Base-by-base conservation (phyloP, 1,140 invertebrate species). In the Cephus cinctus region DNA sequence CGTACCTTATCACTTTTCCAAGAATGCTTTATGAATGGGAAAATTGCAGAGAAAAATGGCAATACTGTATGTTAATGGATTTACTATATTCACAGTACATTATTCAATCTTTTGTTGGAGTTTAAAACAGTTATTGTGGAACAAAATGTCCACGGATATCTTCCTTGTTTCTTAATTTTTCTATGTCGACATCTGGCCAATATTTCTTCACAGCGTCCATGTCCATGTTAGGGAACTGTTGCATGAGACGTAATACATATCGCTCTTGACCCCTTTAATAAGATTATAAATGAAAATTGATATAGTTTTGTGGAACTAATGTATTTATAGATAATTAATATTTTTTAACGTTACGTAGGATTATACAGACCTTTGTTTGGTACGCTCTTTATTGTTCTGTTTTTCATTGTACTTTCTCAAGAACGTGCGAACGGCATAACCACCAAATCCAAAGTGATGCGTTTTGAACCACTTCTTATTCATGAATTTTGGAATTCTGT, bases 101-200 rank as follows among this genome's bases (percentile, higher is more conserved):
- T n/a, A n/a, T n/a, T n/a, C n/a, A n/a, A n/a, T n/a, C n/a, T n/a
- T n/a, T n/a, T n/a, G n/a, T n/a, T n/a, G n/a, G n/a, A n/a, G n/a
- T n/a, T n/a, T n/a, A n/a, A n/a, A n/a, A n/a, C n/a, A n/a, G n/a
- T 59, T 63, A 73, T 56, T 80, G 74, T 19, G 78, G 78, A 27
- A 79, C 63, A 73, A 59, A 83, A 75, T 88, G 83, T 34, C 86
- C 84, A 52, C 80, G 75, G 9, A 79, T 65, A 70, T 80, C 83
- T 50, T 76, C 79, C 32, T 60, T 65, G 3, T 62, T 59, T 56
- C 78, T 81, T 0, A 83, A 66, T 71, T 81, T 84, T 48, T 89
- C 83, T 48, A 93, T 73, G 72, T 93, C 79, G 11, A 90, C 83
- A 71, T 85, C 69, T 9, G 92, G 91, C 78, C 86, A 94, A 64